Conservation (phyloP, 2,797 vertebrate genomes). For the Acipenser transmontanus region DNA sequence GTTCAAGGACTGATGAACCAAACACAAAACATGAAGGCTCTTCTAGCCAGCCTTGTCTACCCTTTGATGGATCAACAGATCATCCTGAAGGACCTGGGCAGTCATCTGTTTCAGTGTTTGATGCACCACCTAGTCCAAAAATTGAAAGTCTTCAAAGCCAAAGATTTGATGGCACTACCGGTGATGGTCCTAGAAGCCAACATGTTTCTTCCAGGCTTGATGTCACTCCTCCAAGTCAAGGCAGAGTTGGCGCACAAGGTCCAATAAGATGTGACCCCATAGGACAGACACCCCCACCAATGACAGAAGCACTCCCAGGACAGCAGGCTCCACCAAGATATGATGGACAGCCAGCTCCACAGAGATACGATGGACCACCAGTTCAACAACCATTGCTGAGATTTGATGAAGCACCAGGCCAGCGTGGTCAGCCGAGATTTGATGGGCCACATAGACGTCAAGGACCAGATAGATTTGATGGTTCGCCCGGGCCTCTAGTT, state of each 20-base stretch:
- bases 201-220: constrained; percentile 55
- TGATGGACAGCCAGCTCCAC: constrained; percentile 56
- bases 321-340: constrained; percentile 48
- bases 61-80: constrained; percentile 46
- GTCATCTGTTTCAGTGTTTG: constrained; percentile 60
- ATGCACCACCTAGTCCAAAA: constrained; percentile 54
- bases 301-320: constrained; percentile 23
- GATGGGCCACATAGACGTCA: constrained; percentile 59
- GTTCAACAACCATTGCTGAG: constrained; percentile 50
- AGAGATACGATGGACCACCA: constrained; percentile 66
- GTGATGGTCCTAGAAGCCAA: constrained; percentile 27
- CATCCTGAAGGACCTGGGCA: constrained; percentile 56
- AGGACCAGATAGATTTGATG: constrained; percentile 48
- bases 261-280: constrained; percentile 47
- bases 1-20: constrained; percentile 38
- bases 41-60: constrained; percentile 43
- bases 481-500: constrained; percentile 52
- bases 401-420: constrained; percentile 61
- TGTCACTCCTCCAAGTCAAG: constrained; percentile 47
- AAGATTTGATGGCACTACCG: constrained; percentile 61
- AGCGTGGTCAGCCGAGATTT: constrained; percentile 26
- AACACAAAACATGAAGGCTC: constrained; percentile 60
- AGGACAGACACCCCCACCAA: constrained; percentile 52
- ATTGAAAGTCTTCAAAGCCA: constrained; percentile 44
- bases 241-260: constrained; percentile 2